Evolutionary conservation across 1,140 invertebrate species (phyloP), one percentile per base, ranked within the genome.

Genomic region (Formica exsecta): DNA sequence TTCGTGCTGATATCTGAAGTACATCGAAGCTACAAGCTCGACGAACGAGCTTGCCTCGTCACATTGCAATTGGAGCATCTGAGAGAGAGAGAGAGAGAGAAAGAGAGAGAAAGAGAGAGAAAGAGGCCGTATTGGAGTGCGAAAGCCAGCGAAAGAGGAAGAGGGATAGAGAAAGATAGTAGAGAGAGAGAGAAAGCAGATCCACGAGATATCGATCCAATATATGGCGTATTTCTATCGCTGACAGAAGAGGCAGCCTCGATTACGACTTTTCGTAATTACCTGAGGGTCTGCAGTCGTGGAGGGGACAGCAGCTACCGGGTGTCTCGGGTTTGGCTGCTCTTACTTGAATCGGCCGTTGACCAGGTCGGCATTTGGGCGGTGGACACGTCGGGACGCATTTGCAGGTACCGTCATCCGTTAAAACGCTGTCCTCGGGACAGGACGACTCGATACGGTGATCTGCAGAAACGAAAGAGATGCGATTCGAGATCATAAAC

Each of bases 251-350:
- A 87, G 57, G 29, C 41, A 80, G 61, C 51, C 59, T 79, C 73
- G 83, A 85, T 87, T 86, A 74, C 75, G 74, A 87, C 59, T 41
- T 80, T 87, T 74, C 74, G 86, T 88, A 87, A 89, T 94, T 92
- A 94, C 94, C 93, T 93, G 88, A 88, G 61, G 91, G 90, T 87
- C 88, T 89, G 79, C 93, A 95, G 71, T 94, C 90, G 89, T 94
- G 94, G 22, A 94, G 91, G 19, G 93, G 91, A 59, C 94, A 94
- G 84, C 94, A 94, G 85, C 86, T 93, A 75, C 91, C 94, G 51
- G 93, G 93, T 54, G 73, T 91, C 76, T 92, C 92, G 70, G 74
- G 84, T 41, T 87, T 76, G n/a, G 90, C 93, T 44, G 88, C 76
- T 70, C 87, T 91, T 32, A 94, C 88, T 84, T 91, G 89, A 9